Base-by-base conservation (phyloP, 30 jellyfish, hydroid and myxozoan species). In the Mastigias papua region DNA sequence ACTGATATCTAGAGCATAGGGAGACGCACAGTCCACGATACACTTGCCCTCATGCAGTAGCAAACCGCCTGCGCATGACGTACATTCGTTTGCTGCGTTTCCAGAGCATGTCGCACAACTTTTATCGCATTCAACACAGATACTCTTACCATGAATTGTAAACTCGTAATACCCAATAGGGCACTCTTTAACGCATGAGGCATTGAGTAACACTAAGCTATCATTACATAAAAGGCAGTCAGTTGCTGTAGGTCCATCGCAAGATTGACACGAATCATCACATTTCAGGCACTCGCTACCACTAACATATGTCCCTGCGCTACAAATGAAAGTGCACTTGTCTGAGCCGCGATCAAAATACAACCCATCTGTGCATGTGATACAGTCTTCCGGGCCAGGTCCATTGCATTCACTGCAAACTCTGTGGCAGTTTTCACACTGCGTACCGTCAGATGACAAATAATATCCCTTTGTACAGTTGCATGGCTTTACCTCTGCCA, bases 211-310 rank as follows among this genome's bases (percentile, higher is more conserved):
- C 9, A 67, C 80, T 17, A 70, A 57, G 27, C 23, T 34, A 20
- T 86, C 91, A 46, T 25, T 57, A 63, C 97, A 90, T 16, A 65
- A 63, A 19, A 48, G 60, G 49, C 97, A 90, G 46, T 82, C 69
- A 7, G 81, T 34, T 6, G 76, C 76, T 25, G 22, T 26, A 4
- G 42, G 76, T 21, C 97, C 97, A 42, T 22, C 74, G 49, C 97
- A 90, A 4, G 92, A 63, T 10, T 50, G 82, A 60, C 97, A 90
- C 8, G 97, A 73, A 13, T 42, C 25, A 62, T 90, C 96, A 61
- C 99, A 96, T 23, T 58, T 64, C 10, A 48, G 48, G 78, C 99
- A 96, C 11, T 57, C 83, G 74, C 57, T 65, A 57, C 64, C 68
- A 31, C 29, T 17, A 9, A 70, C 72, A 35, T 42, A 85, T 22